Percentiles rank a stretch among this genome's conserved stretches.
These are phyloP conservation scores for Tetramorium parvispinum DNA, from an alignment of 1,140 invertebrate genomes.

Conservation along the genomic window DNA sequence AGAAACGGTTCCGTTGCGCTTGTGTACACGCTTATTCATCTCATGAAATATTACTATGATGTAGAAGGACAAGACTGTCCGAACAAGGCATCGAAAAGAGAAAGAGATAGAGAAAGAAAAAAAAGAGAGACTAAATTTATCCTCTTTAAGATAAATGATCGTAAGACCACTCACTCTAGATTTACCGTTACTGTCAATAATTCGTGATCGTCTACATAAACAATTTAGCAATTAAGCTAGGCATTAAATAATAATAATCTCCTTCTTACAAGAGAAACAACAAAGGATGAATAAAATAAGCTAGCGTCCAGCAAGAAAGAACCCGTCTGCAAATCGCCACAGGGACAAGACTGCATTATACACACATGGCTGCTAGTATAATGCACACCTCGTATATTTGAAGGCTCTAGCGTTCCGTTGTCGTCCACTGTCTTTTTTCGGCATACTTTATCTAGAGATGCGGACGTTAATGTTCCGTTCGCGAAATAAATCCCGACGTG, in stretches of 20 bases:
- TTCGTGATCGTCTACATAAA: background rate
- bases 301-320: background rate
- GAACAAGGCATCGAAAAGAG: background rate
- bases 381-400: conserved; percentile 17
- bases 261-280: background rate
- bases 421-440: conserved; percentile 33
- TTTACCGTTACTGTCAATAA: background rate
- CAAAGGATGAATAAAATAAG: background rate
- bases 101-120: background rate
- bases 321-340: background rate
- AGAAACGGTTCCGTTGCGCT: conserved; percentile 12
- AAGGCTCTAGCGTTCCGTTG: conserved; percentile 9
- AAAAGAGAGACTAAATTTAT: background rate
- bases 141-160: conserved; percentile 3
- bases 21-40: conserved; percentile 48
- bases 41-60: conserved; percentile 7
- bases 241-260: background rate
- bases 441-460: conserved; percentile 41
- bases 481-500: conserved; percentile 48
- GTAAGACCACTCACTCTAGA: background rate
- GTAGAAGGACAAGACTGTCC: background rate
- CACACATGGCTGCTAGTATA: background rate
- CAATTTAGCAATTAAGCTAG: background rate
- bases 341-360: background rate
- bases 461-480: conserved; percentile 48